Evolutionary conservation across 2,797 vertebrate genomes (phyloP).

Genomic region (Clarias fuscus): DNA sequence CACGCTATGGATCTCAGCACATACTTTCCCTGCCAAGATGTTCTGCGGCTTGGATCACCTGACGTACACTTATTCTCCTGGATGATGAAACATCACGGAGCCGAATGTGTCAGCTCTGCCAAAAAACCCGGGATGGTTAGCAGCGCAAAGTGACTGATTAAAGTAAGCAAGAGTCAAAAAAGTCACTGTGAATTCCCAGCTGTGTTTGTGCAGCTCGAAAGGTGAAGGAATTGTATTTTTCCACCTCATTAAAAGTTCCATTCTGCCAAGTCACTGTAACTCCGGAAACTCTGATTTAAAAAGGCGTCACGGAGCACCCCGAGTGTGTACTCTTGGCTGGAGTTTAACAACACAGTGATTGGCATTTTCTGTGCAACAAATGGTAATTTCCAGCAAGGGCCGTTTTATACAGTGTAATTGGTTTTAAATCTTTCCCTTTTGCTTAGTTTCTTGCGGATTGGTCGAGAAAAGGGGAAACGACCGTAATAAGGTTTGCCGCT

Average conservation of each 20-base stretch:
- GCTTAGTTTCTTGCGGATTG: conserved; percentile 33
- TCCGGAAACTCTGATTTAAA: conserved; percentile 48
- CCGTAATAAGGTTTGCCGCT: conserved; percentile 14
- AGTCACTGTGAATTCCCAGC: conserved; percentile 48
- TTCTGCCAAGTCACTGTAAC: conserved; percentile 46
- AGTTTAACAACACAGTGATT: conserved; percentile 40
- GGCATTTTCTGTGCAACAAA: conserved; percentile 41
- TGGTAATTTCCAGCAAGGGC: conserved; percentile 33
- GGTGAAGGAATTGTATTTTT: conserved; percentile 66
- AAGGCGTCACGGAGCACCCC: conserved; percentile 12
- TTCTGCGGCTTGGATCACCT: conserved; percentile 33
- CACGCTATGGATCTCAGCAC: conserved; percentile 10
- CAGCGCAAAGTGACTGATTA: conserved; percentile 43
- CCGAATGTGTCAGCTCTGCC: conserved; percentile 33
- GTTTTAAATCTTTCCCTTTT: conserved; percentile 34
- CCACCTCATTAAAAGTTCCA: conserved; percentile 68
- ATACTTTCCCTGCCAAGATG: conserved; percentile 35
- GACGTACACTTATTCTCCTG: conserved; percentile 21
- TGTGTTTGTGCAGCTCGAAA: conserved; percentile 64
- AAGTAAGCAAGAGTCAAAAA: conserved; percentile 48
- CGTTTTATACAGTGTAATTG: conserved; percentile 31
- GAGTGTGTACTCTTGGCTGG: conserved; percentile 9
- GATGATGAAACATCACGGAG: conserved; percentile 35
- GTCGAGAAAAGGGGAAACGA: conserved; percentile 25
- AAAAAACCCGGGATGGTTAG: neutral